These are phyloP conservation scores for Lasioglossum lativentre DNA, from an alignment of 2,888 invertebrate genomes.

Conservation along the genomic window DNA sequence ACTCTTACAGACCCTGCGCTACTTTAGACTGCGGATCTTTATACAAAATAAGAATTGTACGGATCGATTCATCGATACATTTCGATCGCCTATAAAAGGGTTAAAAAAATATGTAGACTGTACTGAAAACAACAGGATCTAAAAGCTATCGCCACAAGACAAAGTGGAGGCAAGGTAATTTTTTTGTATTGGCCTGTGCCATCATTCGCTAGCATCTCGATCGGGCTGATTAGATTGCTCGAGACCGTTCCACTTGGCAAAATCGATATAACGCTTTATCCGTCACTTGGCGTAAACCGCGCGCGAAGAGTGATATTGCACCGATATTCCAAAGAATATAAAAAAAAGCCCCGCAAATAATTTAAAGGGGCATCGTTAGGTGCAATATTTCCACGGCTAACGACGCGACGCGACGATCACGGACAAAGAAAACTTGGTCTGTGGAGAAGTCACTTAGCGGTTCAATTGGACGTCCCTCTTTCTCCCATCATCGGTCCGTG, in stretches of 20 bases:
- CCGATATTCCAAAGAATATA: background rate
- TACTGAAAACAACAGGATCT: too few species aligned
- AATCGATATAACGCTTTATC: background rate
- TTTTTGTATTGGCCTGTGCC: too few species aligned
- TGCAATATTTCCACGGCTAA: background rate
- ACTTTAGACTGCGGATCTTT: background rate
- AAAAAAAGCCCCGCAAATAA: background rate
- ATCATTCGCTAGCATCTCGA: too few species aligned
- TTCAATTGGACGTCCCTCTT: slow-evolving; percentile 2
- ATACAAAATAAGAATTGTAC: too few species aligned
- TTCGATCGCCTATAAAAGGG: too few species aligned
- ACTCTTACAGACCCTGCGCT: background rate
- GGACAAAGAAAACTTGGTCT: background rate
- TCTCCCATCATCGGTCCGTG: background rate
- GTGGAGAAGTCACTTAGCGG: background rate
- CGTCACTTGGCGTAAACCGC: background rate
- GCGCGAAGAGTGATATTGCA: background rate
- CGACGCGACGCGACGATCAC: background rate
- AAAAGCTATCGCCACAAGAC: too few species aligned
- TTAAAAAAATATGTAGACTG: too few species aligned
- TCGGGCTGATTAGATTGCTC: too few species aligned
- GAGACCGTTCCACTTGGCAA: too few species aligned
- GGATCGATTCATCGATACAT: too few species aligned
- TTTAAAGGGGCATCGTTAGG: background rate
- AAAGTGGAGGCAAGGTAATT: too few species aligned